These are phyloP conservation scores for Micrastur ruficollis DNA, from an alignment of 2,797 vertebrate species.

Conservation along the genomic window DNA sequence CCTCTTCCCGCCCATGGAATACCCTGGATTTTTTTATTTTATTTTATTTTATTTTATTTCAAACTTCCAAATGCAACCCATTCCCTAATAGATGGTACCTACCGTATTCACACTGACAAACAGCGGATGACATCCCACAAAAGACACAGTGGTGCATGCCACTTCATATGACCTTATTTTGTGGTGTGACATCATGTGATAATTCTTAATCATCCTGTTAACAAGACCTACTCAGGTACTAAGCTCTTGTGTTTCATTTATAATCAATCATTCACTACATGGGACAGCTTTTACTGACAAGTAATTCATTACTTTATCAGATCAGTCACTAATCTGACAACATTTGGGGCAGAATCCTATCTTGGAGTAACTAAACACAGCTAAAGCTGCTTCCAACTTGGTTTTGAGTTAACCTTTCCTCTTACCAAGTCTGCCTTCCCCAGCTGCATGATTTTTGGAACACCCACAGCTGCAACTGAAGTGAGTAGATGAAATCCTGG, in stretches of 20 bases:
- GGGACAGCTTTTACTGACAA: background rate
- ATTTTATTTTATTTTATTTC: background rate
- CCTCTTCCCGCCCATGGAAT: background rate
- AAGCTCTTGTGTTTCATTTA: background rate
- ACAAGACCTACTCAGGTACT: background rate
- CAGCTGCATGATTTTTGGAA: background rate
- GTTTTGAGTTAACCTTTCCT: constrained; percentile 8
- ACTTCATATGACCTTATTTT: background rate
- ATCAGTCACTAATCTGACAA: background rate
- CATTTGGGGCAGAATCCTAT: background rate
- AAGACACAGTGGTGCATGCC: background rate
- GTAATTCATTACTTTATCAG: background rate
- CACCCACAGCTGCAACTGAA: background rate
- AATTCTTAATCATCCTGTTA: background rate
- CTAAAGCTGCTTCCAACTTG: background rate
- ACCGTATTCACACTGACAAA: background rate
- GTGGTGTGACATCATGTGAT: background rate
- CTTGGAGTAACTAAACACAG: background rate
- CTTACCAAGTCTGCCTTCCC: background rate
- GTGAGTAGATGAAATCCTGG: background rate
- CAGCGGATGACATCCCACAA: background rate
- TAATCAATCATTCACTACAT: background rate
- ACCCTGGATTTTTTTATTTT: background rate
- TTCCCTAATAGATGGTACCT: background rate
- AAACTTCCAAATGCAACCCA: background rate